A percentile compares a stretch with the other conserved stretches of the same genome.
These are phyloP conservation scores for Andrena flavipes DNA, from an alignment of 2,888 invertebrate genomes.

Conservation along the genomic window DNA sequence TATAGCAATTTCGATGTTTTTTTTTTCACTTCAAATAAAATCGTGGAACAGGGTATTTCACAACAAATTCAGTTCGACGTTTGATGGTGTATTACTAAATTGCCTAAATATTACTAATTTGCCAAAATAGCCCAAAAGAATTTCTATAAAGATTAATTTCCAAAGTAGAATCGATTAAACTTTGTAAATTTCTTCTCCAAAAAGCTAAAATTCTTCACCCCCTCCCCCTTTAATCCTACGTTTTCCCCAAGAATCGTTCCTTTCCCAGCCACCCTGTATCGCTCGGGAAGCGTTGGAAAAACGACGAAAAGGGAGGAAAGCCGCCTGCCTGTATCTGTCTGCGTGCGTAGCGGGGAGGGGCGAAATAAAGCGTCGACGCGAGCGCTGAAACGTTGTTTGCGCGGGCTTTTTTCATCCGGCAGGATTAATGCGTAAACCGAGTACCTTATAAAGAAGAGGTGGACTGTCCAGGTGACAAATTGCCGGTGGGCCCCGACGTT, in stretches of 20 bases:
- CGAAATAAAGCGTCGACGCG: conserved; percentile 53
- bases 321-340: not conserved
- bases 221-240: no score
- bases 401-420: conserved; percentile 65
- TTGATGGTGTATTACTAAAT: no score
- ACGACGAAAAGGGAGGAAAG: not conserved
- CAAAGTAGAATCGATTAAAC: no score
- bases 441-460: conserved; percentile 67
- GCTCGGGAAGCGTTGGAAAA: conserved; percentile 12
- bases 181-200: no score
- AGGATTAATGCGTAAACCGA: conserved; percentile 71
- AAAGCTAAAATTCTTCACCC: no score
- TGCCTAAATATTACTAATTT: no score
- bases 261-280: not conserved
- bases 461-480: conserved; percentile 68
- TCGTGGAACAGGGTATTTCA: no score
- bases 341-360: not conserved
- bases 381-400: conserved; percentile 72
- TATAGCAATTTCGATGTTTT: no score
- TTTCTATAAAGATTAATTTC: no score
- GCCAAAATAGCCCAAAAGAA: no score
- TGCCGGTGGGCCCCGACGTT: conserved; percentile 54
- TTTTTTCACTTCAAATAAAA: no score
- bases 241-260: not conserved
- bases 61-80: no score